Conservation (phyloP, 2,888 invertebrate species). For the Sussaba pulchella region DNA sequence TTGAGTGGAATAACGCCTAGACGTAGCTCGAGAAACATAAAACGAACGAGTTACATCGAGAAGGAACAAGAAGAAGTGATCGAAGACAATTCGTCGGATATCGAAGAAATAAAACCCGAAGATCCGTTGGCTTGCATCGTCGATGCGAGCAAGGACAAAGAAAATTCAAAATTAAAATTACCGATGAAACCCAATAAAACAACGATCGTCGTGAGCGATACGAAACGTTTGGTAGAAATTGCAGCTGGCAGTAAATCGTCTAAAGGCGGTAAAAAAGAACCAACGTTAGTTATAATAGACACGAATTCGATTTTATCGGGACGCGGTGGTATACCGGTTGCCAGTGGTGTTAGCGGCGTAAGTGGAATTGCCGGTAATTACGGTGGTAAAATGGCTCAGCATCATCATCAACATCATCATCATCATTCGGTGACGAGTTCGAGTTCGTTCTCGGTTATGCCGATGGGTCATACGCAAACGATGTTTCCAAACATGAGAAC, state of each 20-base stretch:
- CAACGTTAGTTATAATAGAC: slow-evolving; percentile 92
- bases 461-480: slow-evolving; percentile 87
- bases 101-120: slow-evolving; percentile 87
- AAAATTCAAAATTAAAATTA: slow-evolving; percentile 80
- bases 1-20: slow-evolving; percentile 84
- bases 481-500: slow-evolving; percentile 88
- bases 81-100: slow-evolving; percentile 87
- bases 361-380: slow-evolving; percentile 60
- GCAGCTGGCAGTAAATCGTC: slow-evolving; percentile 87
- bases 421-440: slow-evolving; percentile 76
- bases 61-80: slow-evolving; percentile 85
- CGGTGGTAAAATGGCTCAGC: slow-evolving; percentile 17
- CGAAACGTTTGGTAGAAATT: slow-evolving; percentile 89
- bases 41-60: slow-evolving; percentile 86
- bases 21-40: slow-evolving; percentile 86
- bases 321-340: slow-evolving; percentile 86
- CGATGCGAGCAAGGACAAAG: slow-evolving; percentile 82
- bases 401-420: slow-evolving; percentile 61
- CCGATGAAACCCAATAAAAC: slow-evolving; percentile 81
- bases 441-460: slow-evolving; percentile 84
- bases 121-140: slow-evolving; percentile 86
- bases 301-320: slow-evolving; percentile 90
- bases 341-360: slow-evolving; percentile 74
- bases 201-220: slow-evolving; percentile 89
- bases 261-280: slow-evolving; percentile 88